Percentiles rank a stretch among this genome's conserved stretches.
Conservation (phyloP, 2,888 invertebrate genomes). For the Heliconius sara region DNA sequence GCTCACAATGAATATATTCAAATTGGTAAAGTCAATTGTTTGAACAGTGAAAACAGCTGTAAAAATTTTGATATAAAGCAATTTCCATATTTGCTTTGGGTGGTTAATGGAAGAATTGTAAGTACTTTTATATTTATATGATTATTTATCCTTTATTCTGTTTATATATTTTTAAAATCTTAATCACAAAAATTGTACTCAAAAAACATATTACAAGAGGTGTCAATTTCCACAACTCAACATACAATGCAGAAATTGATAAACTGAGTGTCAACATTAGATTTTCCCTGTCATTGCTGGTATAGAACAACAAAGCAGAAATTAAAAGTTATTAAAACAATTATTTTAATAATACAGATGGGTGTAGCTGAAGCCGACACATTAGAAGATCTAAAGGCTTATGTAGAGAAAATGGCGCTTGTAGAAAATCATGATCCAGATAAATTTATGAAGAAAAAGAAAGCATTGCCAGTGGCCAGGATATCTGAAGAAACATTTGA, state of each 20-base stretch:
- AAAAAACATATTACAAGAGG: no score
- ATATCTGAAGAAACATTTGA: conserved; percentile 90
- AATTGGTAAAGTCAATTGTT: conserved; percentile 94
- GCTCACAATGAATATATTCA: conserved; percentile 86
- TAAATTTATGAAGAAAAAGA: conserved; percentile 78
- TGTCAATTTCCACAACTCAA: no score
- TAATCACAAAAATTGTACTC: no score
- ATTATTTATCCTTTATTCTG: no score
- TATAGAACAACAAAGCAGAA: no score
- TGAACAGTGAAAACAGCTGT: conserved; percentile 89
- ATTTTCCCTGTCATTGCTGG: no score
- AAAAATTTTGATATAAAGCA: conserved; percentile 92
- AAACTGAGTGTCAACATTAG: no score
- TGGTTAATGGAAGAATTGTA: conserved; percentile 93
- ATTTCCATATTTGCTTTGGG: conserved; percentile 94
- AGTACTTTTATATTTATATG: conserved; percentile 52
- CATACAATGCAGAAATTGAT: no score
- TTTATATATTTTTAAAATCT: not conserved
- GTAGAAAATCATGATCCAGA: conserved; percentile 78
- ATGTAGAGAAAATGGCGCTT: conserved; percentile 87
- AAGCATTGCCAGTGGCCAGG: conserved; percentile 80
- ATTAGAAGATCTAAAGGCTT: conserved; percentile 87
- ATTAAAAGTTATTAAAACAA: conserved; percentile 10
- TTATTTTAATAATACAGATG: conserved; percentile 74
- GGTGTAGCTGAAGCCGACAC: conserved; percentile 89